Conservation (phyloP, 2,797 vertebrate species). For the Gymnothorax reevesii region DNA sequence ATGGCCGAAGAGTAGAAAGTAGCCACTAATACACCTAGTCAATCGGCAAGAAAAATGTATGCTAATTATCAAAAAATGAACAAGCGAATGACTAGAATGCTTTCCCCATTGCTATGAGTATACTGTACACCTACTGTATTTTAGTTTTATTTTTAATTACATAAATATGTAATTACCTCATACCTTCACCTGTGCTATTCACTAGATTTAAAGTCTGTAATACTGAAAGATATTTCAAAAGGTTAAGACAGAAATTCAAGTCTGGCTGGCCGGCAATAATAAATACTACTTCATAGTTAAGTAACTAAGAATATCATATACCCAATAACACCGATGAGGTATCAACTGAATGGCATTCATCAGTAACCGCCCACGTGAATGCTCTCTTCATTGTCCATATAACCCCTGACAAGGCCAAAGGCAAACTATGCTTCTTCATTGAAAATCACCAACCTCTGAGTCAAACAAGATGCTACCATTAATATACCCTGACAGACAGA, state of each 20-base stretch:
- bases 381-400: not conserved
- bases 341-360: not conserved
- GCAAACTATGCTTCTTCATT: not conserved
- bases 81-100: not conserved
- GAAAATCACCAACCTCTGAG: not conserved
- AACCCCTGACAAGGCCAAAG: conserved; percentile 4
- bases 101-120: not conserved
- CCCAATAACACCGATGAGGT: not conserved
- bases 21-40: not conserved
- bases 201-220: not conserved
- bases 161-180: not conserved
- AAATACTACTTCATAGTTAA: not conserved
- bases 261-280: not conserved
- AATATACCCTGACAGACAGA: too few species aligned
- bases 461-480: not conserved
- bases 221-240: not conserved
- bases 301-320: not conserved
- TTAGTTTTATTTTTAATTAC: not conserved
- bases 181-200: not conserved
- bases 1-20: conserved; percentile 2
- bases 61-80: not conserved
- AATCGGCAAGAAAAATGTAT: not conserved
- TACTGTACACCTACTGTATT: too few species aligned
- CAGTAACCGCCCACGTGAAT: not conserved
- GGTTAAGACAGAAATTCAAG: not conserved